These are phyloP conservation scores for Coranthus polyacanthus DNA, from an alignment of 2,797 vertebrate species.

Conservation along the genomic window DNA sequence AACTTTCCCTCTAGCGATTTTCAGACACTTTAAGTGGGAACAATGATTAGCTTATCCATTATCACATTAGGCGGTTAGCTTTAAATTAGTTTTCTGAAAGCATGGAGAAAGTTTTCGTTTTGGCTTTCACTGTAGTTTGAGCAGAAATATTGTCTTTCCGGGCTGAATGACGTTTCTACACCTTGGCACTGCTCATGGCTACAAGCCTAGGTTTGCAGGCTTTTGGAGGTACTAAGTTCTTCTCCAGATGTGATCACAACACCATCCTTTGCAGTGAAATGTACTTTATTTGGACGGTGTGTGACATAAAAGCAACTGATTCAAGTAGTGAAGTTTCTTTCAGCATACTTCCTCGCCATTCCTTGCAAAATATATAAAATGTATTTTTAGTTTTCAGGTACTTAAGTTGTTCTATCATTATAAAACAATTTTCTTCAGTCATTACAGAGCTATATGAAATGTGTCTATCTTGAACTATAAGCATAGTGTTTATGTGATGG, in stretches of 20 bases:
- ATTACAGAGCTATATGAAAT: too few species aligned
- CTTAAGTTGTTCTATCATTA: too few species aligned
- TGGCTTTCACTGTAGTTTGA: constrained; percentile 13
- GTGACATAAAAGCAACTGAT: too few species aligned
- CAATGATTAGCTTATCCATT: not conserved
- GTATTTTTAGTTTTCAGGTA: too few species aligned
- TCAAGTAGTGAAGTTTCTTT: too few species aligned
- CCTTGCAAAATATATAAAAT: too few species aligned
- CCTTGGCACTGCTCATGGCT: not conserved
- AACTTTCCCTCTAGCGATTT: constrained; percentile 12
- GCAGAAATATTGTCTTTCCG: not conserved
- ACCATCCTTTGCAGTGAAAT: not conserved
- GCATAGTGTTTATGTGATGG: too few species aligned
- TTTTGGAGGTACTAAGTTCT: not conserved
- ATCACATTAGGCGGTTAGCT: constrained; percentile 13
- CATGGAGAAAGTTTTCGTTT: not conserved
- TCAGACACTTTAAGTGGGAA: constrained; percentile 14
- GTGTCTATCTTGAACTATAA: too few species aligned
- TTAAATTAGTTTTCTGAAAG: constrained; percentile 12
- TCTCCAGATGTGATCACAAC: too few species aligned
- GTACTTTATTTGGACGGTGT: too few species aligned
- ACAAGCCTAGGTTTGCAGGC: not conserved
- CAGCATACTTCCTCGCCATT: too few species aligned
- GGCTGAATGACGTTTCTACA: constrained; percentile 9
- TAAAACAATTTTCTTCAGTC: too few species aligned